Base-by-base conservation (phyloP, 2,797 vertebrate species). In the Schizopygopsis pylzovi region DNA sequence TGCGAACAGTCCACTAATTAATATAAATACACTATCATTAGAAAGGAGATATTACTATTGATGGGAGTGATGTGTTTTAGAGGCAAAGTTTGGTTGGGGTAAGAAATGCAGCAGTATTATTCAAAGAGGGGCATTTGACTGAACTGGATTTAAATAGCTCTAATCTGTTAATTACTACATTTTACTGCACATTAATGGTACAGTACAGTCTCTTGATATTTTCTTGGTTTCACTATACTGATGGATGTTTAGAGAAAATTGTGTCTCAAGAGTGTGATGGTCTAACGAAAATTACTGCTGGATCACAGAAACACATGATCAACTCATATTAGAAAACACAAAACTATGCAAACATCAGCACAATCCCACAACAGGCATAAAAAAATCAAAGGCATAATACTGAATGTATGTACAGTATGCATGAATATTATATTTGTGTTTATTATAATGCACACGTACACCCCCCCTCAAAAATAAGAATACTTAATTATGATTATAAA, bases 1-100 rank as follows among this genome's bases (percentile, higher is more conserved):
- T 16, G 70, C 22, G 43, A 79, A 88, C 68, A 39, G 45, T 45
- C 16, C 65, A 73, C 77, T 84, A 81, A 88, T 49, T 45, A 81
- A 80, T 28, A 80, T 43, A 83, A 77, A 84, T 61, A 54, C 47
- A 52, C 65, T 73, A 9, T 70, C 79, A 82, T 68, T 82, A 56
- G 6, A 37, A 78, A 56, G 61, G n/a, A 82, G 18, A 20, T 18
- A 39, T 75, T 81, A 13, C 78, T 75, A 15, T 28, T 54, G 37
- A 71, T n/a, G 49, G 65, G 25, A 63, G 10, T 28, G n/a, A 49
- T 33, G 45, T 75, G 72, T 49, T 49, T 73, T 28, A 28, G 45
- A 25, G n/a, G 18, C n/a, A 28, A 28, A 5, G 15, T 75, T 16
- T 75, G 12, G 11, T 16, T 73, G 43, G 12, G 2, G 12, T 39